Evolutionary conservation across 2,113 vertebrate species (phyloP), one percentile per base, ranked within the genome.

Genomic region (Zapus hudsonius): DNA sequence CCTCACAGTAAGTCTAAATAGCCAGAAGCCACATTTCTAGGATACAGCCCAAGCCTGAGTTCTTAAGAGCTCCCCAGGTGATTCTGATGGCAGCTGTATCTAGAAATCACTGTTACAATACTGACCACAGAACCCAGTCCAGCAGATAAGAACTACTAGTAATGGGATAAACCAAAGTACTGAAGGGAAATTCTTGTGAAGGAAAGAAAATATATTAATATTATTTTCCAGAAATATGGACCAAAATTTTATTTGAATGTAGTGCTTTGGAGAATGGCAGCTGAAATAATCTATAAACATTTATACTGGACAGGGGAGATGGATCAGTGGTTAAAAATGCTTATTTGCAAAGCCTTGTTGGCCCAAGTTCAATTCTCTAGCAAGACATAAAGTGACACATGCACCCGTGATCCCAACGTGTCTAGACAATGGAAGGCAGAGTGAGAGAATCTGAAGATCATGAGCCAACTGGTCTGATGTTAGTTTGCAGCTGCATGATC

Each of bases 21-120:
- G 23, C n/a, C 90, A 95, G 81, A 76, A 90, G 61, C 63, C 55
- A 73, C 86, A 90, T 84, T 92, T 86, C 84, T 90, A 95, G 59
- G 44, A 72, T 86, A 27, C 40, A 3, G 63, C 85, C 76, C 76
- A 95, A 52, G 20, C 40, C 59, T 55, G 20, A 79, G 67, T 44
- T 73, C 44, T 86, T 89, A 80, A 89, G 89, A 92, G 61, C 36
- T 95, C 69, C 38, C 36, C 64, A 44, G 57, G 31, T 82, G 42
- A 70, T 82, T 63, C 61, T n/a, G 83, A 90, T 29, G 13, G 23
- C 40, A 84, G 57, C 29, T 20, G 73, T 27, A 9, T 78, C 85
- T 93, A 40, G 78, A 94, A 92, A 91, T 76, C 57, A 80, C 11
- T 92, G 16, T 70, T 76, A 42, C 0, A 78, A 57, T 88, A 42